A percentile compares a stretch with the other conserved stretches of the same genome.
Evolutionary conservation across 1,140 invertebrate species (phyloP).

Genomic region (Drosophila kurseongensis): DNA sequence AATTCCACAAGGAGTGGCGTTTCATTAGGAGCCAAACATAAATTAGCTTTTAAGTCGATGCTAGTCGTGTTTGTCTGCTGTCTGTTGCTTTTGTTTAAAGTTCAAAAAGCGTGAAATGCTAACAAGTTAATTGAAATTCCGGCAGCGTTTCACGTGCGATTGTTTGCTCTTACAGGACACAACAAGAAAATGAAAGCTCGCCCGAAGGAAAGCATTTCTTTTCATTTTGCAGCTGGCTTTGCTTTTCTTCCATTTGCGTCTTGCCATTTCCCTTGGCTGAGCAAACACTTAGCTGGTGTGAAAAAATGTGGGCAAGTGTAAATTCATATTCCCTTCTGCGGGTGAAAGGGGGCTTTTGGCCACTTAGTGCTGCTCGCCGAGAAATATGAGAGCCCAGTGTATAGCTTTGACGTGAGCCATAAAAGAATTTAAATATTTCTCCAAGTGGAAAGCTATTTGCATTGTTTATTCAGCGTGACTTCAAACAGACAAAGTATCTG

Average conservation of each 20-base stretch:
- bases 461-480: slow-evolving; percentile 48
- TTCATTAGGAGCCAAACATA: slow-evolving; percentile 50
- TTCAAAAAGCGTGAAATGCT: slow-evolving; percentile 48
- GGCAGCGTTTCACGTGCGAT: slow-evolving; percentile 54
- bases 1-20: slow-evolving; percentile 29
- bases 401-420: slow-evolving; percentile 34
- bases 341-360: not conserved
- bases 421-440: slow-evolving; percentile 49
- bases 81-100: slow-evolving; percentile 44
- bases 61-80: slow-evolving; percentile 33
- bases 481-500: slow-evolving; percentile 28
- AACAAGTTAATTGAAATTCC: slow-evolving; percentile 69
- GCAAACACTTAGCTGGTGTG: slow-evolving; percentile 54
- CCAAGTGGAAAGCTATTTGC: slow-evolving; percentile 36
- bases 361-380: slow-evolving; percentile 26
- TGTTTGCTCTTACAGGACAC: slow-evolving; percentile 44
- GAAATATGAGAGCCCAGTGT: slow-evolving; percentile 31
- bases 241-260: not conserved
- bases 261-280: slow-evolving; percentile 14
- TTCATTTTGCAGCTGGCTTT: slow-evolving; percentile 25
- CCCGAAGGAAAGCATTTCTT: slow-evolving; percentile 21
- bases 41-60: slow-evolving; percentile 45
- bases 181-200: slow-evolving; percentile 22
- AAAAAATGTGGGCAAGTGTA: slow-evolving; percentile 62
- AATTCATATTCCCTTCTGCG: slow-evolving; percentile 45